Base-by-base conservation (phyloP, 1,140 invertebrate species). In the Drosophila willistoni region DNA sequence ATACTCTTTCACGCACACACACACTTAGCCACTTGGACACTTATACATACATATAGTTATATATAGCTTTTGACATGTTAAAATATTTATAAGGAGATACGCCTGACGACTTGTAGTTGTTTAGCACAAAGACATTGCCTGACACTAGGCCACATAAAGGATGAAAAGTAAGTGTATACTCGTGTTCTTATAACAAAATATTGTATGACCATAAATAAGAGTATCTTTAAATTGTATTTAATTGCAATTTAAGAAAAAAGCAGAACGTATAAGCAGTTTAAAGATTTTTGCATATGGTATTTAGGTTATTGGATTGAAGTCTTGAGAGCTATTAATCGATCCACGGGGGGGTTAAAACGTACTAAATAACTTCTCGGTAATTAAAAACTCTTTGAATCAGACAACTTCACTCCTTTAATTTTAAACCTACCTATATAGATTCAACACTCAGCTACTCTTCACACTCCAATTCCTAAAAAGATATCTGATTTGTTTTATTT, bases 81-180 rank as follows among this genome's bases (percentile, higher is more conserved):
- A 81, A 81, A 80, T 73, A 67, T 71, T 76, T 73, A 67, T 73
- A 68, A 79, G 75, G 59, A 29, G 29, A 3, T 29, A 68, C 25
- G 73, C 67, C 64, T 44, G 68, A 66, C 47, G 68, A 57, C 66
- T 77, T 54, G 55, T 55, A 70, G 41, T 42, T 14, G 34, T 12
- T 6, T n/a, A 42, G 41, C 10, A 59, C 70, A 69, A 72, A 71
- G 44, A 71, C 72, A 60, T 67, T 70, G 73, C 64, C 64, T 66
- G 67, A 77, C 77, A 65, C 57, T 68, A 51, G 69, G 63, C n/a
- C 65, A 71, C 81, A 71, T 63, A 73, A 77, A 73, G 59, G n/a
- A 62, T 60, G 22, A 67, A 65, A 85, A 66, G 44, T 47, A 7
- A 77, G 14, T 36, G 12, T 39, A n/a, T 64, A 17, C 25, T 33